Evolutionary conservation across 2,113 vertebrate species (phyloP).

Genomic region (Dolichotis patagonum): DNA sequence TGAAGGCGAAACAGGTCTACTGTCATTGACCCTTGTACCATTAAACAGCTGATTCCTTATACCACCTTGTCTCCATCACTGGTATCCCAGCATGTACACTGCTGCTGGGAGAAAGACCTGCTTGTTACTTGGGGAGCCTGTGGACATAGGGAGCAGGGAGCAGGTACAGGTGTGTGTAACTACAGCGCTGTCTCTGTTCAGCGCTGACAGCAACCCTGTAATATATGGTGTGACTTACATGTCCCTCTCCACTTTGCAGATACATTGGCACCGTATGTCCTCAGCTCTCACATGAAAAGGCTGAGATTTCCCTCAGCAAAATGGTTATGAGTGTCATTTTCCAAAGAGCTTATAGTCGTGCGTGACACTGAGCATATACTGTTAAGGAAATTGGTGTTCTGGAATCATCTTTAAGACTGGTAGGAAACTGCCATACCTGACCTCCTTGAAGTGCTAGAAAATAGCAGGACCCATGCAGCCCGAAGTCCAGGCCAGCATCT

Average conservation of each 20-base stretch:
- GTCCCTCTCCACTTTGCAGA: background rate
- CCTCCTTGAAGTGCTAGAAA: background rate
- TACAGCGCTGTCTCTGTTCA: background rate
- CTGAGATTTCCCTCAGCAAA: background rate
- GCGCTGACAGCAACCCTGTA: background rate
- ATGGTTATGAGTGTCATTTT: background rate
- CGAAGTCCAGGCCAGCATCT: background rate
- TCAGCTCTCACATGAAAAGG: background rate
- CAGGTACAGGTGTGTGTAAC: too few species aligned
- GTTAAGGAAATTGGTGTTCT: background rate
- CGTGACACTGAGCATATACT: rapidly evolving
- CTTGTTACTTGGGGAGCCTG: too few species aligned
- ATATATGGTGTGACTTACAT: rapidly evolving
- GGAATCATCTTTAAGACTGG: too few species aligned
- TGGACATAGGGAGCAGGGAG: background rate
- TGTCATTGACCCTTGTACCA: background rate
- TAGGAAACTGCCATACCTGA: rapidly evolving
- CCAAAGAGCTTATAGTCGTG: background rate
- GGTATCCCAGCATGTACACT: background rate
- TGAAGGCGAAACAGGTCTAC: background rate
- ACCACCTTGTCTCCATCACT: background rate
- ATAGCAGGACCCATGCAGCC: too few species aligned
- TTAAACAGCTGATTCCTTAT: background rate
- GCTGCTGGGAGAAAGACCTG: too few species aligned
- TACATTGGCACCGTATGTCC: background rate